phyloP scores from a whole-genome alignment of 2,797 vertebrate species.

The Syngnathus acus region DNA sequence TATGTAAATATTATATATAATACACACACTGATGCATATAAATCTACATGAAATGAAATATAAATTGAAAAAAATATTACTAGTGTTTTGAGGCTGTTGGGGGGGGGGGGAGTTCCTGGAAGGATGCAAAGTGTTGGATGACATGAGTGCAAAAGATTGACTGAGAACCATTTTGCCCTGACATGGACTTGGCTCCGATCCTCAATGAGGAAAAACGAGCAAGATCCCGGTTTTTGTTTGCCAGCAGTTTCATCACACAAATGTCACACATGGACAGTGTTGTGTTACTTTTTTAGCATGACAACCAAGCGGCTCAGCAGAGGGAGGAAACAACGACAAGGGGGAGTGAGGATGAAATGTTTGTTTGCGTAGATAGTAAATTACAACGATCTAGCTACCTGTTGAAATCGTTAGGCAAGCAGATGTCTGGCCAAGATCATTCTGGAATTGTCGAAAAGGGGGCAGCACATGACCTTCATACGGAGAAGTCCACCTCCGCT shows the following conservation, averaged over 20 bases:
- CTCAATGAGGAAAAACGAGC: constrained; percentile 66
- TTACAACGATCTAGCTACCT: constrained; percentile 34
- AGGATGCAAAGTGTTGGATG: constrained; percentile 43
- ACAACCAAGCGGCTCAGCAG: constrained; percentile 25
- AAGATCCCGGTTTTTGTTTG: constrained; percentile 46
- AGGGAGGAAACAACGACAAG: constrained; percentile 38
- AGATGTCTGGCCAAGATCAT: constrained; percentile 27
- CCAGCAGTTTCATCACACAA: constrained; percentile 65
- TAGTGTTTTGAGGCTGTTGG: neutral
- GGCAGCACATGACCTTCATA: neutral
- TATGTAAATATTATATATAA: too few relatives aligned
- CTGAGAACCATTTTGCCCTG: constrained; percentile 59
- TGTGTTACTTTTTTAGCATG: constrained; percentile 51
- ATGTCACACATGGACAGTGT: constrained; percentile 66
- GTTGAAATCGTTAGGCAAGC: constrained; percentile 30
- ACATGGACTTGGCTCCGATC: constrained; percentile 61
- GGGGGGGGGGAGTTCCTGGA: constrained; percentile 2
- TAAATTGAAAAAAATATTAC: neutral
- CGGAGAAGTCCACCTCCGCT: neutral
- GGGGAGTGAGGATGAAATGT: constrained; percentile 28
- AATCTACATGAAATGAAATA: neutral
- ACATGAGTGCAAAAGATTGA: constrained; percentile 66
- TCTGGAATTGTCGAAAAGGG: constrained; percentile 17
- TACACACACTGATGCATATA: too few relatives aligned
- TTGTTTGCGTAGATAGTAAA: constrained; percentile 20